Evolutionary conservation across 2,113 vertebrate genomes (phyloP).

Genomic region (Struthio camelus): DNA sequence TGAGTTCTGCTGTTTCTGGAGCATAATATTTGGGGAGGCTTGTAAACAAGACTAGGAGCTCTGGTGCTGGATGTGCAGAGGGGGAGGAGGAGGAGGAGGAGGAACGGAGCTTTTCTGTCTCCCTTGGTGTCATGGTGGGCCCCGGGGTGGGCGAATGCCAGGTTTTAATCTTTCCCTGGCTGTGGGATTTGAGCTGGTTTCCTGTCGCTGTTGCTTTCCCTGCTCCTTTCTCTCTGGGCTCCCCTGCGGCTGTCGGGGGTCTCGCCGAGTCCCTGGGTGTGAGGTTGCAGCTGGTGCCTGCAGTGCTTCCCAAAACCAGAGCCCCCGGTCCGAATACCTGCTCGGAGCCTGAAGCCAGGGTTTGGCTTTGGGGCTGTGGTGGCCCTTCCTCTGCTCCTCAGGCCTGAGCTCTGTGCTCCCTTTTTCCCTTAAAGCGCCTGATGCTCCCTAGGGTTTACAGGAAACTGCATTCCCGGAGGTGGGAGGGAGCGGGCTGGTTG

Average conservation of each 20-base stretch:
- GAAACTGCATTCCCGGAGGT: background rate
- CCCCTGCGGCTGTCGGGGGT: too few species aligned
- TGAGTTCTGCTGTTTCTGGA: background rate
- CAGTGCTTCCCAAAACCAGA: too few species aligned
- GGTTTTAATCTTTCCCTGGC: background rate
- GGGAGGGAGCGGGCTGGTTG: too few species aligned
- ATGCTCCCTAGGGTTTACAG: too few species aligned
- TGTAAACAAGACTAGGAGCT: background rate
- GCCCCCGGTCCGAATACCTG: too few species aligned
- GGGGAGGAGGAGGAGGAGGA: background rate
- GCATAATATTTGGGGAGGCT: background rate
- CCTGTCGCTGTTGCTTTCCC: background rate
- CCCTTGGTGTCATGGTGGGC: too few species aligned
- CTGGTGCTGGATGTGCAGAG: rapidly evolving
- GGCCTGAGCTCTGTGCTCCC: background rate
- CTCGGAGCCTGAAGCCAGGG: background rate
- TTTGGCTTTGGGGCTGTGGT: background rate
- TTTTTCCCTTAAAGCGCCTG: too few species aligned
- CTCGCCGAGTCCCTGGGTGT: too few species aligned
- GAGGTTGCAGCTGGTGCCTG: too few species aligned
- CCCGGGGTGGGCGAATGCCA: background rate
- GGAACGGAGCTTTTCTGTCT: background rate
- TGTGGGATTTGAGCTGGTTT: background rate
- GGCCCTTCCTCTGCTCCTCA: too few species aligned
- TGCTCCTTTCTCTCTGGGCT: too few species aligned